A percentile compares a stretch with the other conserved stretches of the same genome.
phyloP scores from a whole-genome alignment of 2,888 invertebrate species.

The Glomeris marginata region DNA sequence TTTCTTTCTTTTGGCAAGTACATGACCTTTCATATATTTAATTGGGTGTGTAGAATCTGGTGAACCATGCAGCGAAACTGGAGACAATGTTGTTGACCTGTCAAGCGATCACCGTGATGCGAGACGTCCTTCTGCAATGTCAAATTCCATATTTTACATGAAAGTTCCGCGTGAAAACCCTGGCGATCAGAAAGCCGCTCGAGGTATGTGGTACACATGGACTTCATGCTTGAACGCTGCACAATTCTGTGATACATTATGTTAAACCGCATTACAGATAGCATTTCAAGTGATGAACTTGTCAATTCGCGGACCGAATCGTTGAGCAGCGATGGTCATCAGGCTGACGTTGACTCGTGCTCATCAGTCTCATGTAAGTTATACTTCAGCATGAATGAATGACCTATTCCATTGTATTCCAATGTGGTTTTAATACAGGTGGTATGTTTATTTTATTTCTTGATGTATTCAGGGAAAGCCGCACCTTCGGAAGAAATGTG shows the following conservation, averaged over 20 bases:
- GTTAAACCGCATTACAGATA: no score
- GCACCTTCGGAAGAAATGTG: slow-evolving; percentile 1
- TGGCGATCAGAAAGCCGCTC: no score
- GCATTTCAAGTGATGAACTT: slow-evolving; percentile 9
- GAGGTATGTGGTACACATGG: no score
- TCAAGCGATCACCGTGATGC: neutral
- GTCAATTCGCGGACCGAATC: slow-evolving; percentile 4
- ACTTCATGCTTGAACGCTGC: no score
- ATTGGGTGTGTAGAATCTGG: neutral
- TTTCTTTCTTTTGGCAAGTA: neutral
- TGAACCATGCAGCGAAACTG: no score
- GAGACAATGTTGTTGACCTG: no score
- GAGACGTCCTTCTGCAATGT: slow-evolving; percentile 6
- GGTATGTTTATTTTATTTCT: neutral
- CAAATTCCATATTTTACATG: slow-evolving; percentile 10
- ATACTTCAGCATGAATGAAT: no score
- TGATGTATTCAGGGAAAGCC: neutral
- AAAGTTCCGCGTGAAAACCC: slow-evolving; percentile 6
- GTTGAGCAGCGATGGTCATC: neutral
- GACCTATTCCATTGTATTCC: no score
- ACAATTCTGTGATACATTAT: no score
- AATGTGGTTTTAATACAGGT: neutral
- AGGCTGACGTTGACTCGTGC: slow-evolving; percentile 6
- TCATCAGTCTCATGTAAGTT: neutral
- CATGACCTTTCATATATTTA: neutral